Evolutionary conservation across 2,888 invertebrate genomes (phyloP), one percentile per base, ranked within the genome.

Genomic region (Lacanobia wlatinum): DNA sequence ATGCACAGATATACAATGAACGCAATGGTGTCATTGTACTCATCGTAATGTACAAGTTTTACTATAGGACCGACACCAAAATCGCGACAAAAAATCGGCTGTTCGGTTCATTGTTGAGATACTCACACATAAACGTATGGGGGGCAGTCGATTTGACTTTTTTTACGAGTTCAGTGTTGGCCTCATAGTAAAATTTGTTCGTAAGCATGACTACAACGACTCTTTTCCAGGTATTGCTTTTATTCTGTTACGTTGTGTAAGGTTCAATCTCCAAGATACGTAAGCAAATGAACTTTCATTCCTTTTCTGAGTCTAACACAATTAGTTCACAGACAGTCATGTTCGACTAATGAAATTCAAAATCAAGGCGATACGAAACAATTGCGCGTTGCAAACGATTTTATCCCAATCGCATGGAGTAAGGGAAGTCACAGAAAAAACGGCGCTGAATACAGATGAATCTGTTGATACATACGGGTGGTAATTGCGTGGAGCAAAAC

Each of bases 351-450:
- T 94, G 91, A 92, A 94, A 94, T 95, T 92, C 90, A 89, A 94
- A 95, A 95, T 95, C 94, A 94, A 94, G 92, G 90, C 91, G 88
- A 89, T 89, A 87, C 89, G 83, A 91, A 92, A 92, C 93, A 92
- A 94, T 92, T 91, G 93, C 86, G 80, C 81, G 88, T 80, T 88
- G 89, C 90, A 92, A 93, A 92, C 93, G 90, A 93, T 94, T 94
- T 90, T 90, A 92, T 92, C 86, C 92, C 92, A 90, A 93, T 93
- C 90, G 90, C 80, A 76, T 59, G 83, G 87, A 88, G 89, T 86
- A 92, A 93, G 91, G 92, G 92, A 94, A 94, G 92, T 91, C 88
- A 92, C 88, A 88, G 91, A 92, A 94, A 93, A 93, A 94, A 93
- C 84, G 67, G 1, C 87, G 80, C 86, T 90, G 95, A 92, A 95